Conservation (phyloP, 1,140 invertebrate species). For the Monomorium pharaonis region DNA sequence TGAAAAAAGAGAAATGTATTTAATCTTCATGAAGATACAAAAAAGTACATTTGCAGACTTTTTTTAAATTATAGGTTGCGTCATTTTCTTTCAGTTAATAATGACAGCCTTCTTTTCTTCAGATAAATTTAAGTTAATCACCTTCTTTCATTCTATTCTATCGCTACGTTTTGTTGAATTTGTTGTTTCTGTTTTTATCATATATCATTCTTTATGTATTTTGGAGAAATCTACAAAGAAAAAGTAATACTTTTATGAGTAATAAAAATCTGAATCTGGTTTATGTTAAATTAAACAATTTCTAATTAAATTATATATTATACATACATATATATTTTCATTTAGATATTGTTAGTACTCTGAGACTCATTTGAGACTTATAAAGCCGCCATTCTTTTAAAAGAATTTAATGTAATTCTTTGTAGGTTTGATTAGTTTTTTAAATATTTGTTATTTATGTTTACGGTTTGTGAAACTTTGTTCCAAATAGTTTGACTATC, state of each 20-base stretch:
- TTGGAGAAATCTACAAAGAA: neutral
- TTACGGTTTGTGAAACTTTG: neutral
- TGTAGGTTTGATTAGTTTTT: neutral
- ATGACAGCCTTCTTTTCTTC: neutral
- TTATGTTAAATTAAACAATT: conserved; percentile 11
- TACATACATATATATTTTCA: neutral
- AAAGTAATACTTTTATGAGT: neutral
- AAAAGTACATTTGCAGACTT: neutral
- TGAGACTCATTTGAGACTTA: neutral
- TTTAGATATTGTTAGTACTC: neutral
- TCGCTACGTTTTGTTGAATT: neutral
- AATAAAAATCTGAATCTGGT: neutral
- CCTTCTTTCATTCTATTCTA: neutral
- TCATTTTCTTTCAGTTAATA: neutral
- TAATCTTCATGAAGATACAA: neutral
- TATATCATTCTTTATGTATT: neutral
- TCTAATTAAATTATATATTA: neutral
- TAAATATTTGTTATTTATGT: conserved; percentile 1
- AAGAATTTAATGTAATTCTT: neutral
- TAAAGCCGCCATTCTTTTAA: neutral
- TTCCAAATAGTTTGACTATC: conserved; percentile 26
- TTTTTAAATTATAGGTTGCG: neutral
- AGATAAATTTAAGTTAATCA: conserved; percentile 2
- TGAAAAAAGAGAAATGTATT: neutral
- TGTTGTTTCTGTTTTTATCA: neutral